These are phyloP conservation scores for Philopotamus ludificatus DNA, from an alignment of 1,140 invertebrate genomes.

Conservation along the genomic window DNA sequence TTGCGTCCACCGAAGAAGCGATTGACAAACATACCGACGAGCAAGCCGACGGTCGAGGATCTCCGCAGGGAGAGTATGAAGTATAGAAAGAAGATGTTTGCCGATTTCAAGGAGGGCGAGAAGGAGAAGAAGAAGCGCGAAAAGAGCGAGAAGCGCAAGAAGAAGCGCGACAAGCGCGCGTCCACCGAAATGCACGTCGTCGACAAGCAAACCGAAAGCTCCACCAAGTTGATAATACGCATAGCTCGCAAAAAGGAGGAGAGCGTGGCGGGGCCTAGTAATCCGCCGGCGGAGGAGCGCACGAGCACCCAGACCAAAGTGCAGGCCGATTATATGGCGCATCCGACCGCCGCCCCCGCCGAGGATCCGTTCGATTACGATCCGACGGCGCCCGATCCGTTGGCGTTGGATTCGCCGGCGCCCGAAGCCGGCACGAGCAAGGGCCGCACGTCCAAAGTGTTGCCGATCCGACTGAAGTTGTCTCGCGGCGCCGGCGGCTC, in stretches of 20 bases:
- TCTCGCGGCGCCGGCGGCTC: slow-evolving; percentile 73
- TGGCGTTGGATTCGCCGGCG: slow-evolving; percentile 52
- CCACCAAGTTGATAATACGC: slow-evolving; percentile 67
- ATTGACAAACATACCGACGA: slow-evolving; percentile 61
- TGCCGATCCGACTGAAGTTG: slow-evolving; percentile 79
- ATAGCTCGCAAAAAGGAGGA: slow-evolving; percentile 46
- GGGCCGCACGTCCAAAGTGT: slow-evolving; percentile 65
- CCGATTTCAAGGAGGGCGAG: slow-evolving; percentile 72
- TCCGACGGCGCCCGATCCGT: slow-evolving; percentile 49
- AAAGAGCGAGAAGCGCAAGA: slow-evolving; percentile 66
- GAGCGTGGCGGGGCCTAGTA: slow-evolving; percentile 38
- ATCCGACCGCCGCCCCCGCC: slow-evolving; percentile 3
- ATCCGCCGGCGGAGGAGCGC: slow-evolving; percentile 40
- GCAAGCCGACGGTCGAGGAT: slow-evolving; percentile 73
- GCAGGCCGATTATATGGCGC: slow-evolving; percentile 7
- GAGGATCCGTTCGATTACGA: slow-evolving; percentile 56
- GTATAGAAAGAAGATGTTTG: slow-evolving; percentile 78
- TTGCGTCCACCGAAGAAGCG: slow-evolving; percentile 80
- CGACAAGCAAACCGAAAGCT: slow-evolving; percentile 58
- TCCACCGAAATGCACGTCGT: slow-evolving; percentile 59
- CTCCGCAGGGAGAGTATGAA: slow-evolving; percentile 83
- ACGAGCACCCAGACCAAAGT: slow-evolving; percentile 44
- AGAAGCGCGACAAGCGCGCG: slow-evolving; percentile 46
- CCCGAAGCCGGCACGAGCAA: slow-evolving; percentile 51
- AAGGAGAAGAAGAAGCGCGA: slow-evolving; percentile 59